A percentile compares a stretch with the other conserved stretches of the same genome.
Conservation (phyloP, 2,888 invertebrate species). For the Ennomos erosarius region DNA sequence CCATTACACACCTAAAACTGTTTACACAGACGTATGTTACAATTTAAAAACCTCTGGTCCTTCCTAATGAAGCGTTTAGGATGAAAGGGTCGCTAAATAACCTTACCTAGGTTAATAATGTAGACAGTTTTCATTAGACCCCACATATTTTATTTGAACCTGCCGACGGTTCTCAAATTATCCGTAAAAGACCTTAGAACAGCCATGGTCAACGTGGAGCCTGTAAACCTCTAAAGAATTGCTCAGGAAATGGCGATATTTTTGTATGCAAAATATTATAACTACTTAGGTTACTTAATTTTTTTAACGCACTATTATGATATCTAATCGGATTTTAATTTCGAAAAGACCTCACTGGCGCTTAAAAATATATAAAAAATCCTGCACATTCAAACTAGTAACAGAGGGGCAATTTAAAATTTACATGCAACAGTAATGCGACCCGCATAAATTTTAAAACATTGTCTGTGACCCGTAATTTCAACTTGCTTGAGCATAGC, state of each 20-base stretch:
- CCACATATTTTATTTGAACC: constrained; percentile 63
- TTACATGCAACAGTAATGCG: background rate
- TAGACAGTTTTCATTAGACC: constrained; percentile 63
- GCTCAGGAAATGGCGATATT: too few relatives aligned
- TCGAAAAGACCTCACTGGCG: too few relatives aligned
- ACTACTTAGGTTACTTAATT: too few relatives aligned
- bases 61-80: constrained; percentile 40
- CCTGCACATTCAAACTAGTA: too few relatives aligned
- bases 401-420: background rate
- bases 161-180: constrained; percentile 59
- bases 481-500: constrained; percentile 13
- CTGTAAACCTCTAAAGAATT: background rate
- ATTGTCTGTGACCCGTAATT: constrained; percentile 13
- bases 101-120: constrained; percentile 54
- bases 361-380: too few relatives aligned
- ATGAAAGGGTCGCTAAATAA: constrained; percentile 46
- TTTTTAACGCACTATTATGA: too few relatives aligned
- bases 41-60: constrained; percentile 42
- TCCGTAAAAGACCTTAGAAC: constrained; percentile 46
- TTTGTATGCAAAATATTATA: background rate
- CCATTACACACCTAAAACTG: constrained; percentile 42
- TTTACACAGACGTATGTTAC: constrained; percentile 43
- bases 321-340: too few relatives aligned
- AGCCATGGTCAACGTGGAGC: constrained; percentile 8
- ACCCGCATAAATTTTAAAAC: constrained; percentile 9